These are phyloP conservation scores for Rapana venosa DNA, from an alignment of 2,888 invertebrate genomes.

Conservation along the genomic window DNA sequence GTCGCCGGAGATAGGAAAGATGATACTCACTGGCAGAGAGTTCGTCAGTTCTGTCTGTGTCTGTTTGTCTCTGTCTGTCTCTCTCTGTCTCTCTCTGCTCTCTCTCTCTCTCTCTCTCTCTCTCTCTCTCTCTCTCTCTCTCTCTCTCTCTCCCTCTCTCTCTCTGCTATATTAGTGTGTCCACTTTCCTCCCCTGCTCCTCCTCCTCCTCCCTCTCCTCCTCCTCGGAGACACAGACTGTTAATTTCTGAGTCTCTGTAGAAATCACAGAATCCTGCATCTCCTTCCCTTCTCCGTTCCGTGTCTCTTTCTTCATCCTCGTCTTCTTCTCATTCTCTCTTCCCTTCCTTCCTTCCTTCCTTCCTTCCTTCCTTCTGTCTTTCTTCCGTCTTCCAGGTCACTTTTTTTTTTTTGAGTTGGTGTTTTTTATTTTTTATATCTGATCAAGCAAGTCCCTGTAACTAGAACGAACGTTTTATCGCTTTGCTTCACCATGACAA, in stretches of 20 bases:
- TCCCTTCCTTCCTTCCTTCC: neutral
- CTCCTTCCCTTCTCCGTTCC: neutral
- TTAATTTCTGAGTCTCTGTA: too few relatives aligned
- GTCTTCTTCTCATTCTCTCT: neutral
- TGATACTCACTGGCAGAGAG: too few relatives aligned
- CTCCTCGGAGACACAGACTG: too few relatives aligned
- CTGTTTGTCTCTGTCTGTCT: neutral
- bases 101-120: neutral
- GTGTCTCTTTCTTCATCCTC: neutral
- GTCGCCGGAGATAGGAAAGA: too few relatives aligned
- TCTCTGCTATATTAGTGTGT: neutral
- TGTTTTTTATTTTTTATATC: too few relatives aligned
- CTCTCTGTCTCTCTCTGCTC: neutral
- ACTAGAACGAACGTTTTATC: neutral
- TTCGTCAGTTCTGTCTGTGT: neutral
- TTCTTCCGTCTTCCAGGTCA: neutral
- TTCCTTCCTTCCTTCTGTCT: neutral
- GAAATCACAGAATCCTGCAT: too few relatives aligned
- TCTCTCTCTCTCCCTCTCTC: neutral
- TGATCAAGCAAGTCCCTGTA: too few relatives aligned
- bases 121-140: neutral
- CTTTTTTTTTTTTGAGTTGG: neutral
- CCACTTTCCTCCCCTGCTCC: neutral
- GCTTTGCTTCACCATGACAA: conserved; percentile 5
- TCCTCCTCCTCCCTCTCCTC: neutral